Evolutionary conservation across 2,888 invertebrate species (phyloP).

Genomic region (Resseliella maxima): DNA sequence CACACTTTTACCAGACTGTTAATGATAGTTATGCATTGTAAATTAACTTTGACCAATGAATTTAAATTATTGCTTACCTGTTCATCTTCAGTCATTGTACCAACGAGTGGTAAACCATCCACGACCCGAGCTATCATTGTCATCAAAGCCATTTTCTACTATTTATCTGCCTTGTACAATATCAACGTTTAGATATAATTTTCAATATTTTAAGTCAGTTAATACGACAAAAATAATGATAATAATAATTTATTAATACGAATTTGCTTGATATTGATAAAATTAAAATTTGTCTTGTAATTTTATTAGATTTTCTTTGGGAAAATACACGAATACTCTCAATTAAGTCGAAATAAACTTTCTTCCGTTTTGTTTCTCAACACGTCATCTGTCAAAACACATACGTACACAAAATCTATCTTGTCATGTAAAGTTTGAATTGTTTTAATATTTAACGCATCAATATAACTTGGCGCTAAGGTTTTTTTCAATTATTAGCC

Average conservation of each 20-base stretch:
- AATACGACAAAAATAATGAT: too few relatives aligned
- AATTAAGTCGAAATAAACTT: not conserved
- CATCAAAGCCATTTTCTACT: conserved; percentile 90
- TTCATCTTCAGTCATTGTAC: conserved; percentile 98
- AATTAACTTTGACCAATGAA: not conserved
- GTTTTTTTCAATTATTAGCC: too few relatives aligned
- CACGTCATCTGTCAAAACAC: conserved; percentile 53
- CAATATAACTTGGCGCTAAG: not conserved
- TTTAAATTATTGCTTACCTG: conserved; percentile 77
- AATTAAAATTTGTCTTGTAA: not conserved
- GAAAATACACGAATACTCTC: conserved; percentile 4
- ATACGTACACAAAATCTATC: not conserved
- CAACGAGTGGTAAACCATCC: conserved; percentile 94
- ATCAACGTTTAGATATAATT: too few relatives aligned
- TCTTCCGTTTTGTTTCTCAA: conserved; percentile 37
- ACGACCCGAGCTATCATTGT: conserved; percentile 97
- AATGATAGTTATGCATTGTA: conserved; percentile 61
- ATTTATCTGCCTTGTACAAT: not conserved
- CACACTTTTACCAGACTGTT: conserved; percentile 90
- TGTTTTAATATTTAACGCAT: not conserved
- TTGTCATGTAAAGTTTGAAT: not conserved
- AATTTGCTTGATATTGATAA: too few relatives aligned
- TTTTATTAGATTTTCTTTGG: not conserved
- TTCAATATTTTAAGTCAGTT: too few relatives aligned
- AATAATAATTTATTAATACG: too few relatives aligned